These are phyloP conservation scores for Empidonax traillii DNA, from an alignment of 2,113 vertebrate species.

Conservation along the genomic window DNA sequence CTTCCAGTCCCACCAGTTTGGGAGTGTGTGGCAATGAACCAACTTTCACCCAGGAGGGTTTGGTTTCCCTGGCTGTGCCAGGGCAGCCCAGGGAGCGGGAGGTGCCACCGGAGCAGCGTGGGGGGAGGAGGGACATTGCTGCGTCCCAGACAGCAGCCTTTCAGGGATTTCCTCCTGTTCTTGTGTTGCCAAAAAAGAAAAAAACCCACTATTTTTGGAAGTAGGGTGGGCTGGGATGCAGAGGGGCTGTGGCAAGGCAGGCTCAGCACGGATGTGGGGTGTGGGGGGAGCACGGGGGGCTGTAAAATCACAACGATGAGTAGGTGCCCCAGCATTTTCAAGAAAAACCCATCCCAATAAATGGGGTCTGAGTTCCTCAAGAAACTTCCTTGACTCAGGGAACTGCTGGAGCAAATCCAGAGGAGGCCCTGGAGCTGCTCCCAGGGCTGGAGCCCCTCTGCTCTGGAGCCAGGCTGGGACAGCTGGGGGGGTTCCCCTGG, in stretches of 20 bases:
- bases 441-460: not conserved
- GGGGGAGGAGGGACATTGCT: not conserved
- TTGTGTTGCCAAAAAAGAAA: not conserved
- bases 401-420: not conserved
- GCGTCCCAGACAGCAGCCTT: not conserved
- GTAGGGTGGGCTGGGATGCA: not conserved
- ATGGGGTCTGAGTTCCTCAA: not conserved
- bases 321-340: not conserved
- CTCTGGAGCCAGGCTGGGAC: not conserved
- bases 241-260: not conserved
- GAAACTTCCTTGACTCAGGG: not conserved
- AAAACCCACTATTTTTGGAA: not conserved
- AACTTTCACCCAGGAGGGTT: rapidly evolving
- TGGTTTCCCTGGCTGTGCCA: rapidly evolving
- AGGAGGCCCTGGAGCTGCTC: not conserved
- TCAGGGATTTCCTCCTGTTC: not conserved
- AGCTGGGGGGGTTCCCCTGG: not conserved
- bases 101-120: not conserved
- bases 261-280: not conserved
- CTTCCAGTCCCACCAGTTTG: not conserved
- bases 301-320: not conserved
- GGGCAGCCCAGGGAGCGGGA: rapidly evolving
- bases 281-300: not conserved
- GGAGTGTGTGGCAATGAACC: too few species aligned
- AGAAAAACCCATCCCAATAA: not conserved